phyloP scores from a whole-genome alignment of 2,888 invertebrate species.

The Polydrusus cervinus region DNA sequence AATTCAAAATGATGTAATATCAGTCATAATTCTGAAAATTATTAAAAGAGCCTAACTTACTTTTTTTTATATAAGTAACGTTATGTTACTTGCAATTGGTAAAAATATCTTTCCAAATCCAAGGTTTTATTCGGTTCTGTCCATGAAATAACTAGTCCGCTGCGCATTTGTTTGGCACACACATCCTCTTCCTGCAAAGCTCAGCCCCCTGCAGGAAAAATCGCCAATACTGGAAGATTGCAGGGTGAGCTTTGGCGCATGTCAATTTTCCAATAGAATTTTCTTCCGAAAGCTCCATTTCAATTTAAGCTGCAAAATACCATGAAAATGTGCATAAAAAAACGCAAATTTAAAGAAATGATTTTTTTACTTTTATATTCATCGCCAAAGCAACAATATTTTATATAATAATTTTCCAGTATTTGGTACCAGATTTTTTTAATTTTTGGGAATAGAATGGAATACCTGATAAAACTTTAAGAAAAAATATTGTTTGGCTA shows the following conservation, averaged over 20 bases:
- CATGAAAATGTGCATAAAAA: background rate
- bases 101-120: background rate
- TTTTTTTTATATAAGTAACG: too few species aligned
- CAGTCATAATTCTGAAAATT: too few species aligned
- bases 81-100: too few species aligned
- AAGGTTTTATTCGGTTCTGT: background rate
- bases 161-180: slow-evolving; percentile 41
- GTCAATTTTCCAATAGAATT: slow-evolving; percentile 16
- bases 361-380: background rate
- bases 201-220: slow-evolving; percentile 39
- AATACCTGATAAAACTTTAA: too few species aligned
- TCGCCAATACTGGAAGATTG: slow-evolving; percentile 39
- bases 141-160: slow-evolving; percentile 18
- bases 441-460: too few species aligned
- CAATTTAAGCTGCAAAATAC: background rate
- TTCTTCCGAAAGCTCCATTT: background rate
- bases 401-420: too few species aligned
- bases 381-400: too few species aligned
- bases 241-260: slow-evolving; percentile 31
- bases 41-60: too few species aligned
- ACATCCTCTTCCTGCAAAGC: slow-evolving; percentile 33
- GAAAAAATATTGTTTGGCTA: too few species aligned
- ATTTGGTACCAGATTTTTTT: too few species aligned
- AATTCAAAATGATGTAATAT: too few species aligned
- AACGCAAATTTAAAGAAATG: background rate